phyloP scores from a whole-genome alignment of 1,140 invertebrate genomes.

The Trigoniulus corallinus region DNA sequence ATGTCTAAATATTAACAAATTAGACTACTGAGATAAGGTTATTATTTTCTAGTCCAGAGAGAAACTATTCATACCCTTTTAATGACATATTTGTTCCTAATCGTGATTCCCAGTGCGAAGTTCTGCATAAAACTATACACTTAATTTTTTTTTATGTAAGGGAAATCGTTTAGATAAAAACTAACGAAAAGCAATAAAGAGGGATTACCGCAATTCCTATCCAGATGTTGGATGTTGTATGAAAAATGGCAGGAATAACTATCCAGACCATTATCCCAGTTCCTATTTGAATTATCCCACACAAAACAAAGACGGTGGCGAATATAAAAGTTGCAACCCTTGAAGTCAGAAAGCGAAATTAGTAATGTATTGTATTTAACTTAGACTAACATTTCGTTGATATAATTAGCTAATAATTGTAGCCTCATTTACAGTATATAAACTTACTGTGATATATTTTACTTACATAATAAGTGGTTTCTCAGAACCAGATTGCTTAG shows the following conservation, averaged over 20 bases:
- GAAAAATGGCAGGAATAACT: background rate
- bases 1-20: too few species aligned
- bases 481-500: too few species aligned
- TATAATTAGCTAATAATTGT: too few species aligned
- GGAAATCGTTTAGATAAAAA: too few species aligned
- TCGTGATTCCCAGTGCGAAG: background rate
- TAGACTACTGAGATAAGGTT: background rate
- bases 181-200: background rate
- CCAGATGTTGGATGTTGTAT: slow-evolving; percentile 5
- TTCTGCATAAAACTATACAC: background rate
- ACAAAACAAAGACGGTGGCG: too few species aligned
- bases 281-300: background rate
- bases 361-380: too few species aligned
- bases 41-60: background rate
- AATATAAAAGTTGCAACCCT: background rate
- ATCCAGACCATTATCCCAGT: background rate
- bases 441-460: too few species aligned
- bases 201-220: slow-evolving; percentile 1
- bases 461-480: too few species aligned
- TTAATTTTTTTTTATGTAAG: too few species aligned
- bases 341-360: background rate
- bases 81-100: background rate
- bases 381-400: too few species aligned
- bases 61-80: background rate
- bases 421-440: too few species aligned